Evolutionary conservation across 1,140 invertebrate genomes (phyloP), one percentile per base, ranked within the genome.

Genomic region (Drosophila neocordata): DNA sequence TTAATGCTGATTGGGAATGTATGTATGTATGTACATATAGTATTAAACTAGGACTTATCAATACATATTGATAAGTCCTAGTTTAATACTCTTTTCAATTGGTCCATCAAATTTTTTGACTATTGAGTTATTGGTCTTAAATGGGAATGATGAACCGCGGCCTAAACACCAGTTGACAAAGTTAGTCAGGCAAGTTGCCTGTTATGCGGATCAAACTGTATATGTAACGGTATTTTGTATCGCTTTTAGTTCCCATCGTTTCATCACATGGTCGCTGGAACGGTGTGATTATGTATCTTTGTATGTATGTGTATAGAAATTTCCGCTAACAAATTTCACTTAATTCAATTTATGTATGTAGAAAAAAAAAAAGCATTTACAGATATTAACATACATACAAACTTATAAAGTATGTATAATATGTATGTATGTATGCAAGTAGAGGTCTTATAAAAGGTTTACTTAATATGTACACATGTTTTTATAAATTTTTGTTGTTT

Each of bases 311-410:
- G 53, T 69, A 38, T 62, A 72, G 67, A 76, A 72, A 80, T 52
- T 79, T 75, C 62, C 60, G 63, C 77, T 61, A 65, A 56, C 67
- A 59, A 76, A 79, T 73, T 74, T 82, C 68, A 75, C 58, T 87
- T 65, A 74, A 81, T 81, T 81, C 70, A 72, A 77, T 83, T 73
- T 67, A 80, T 77, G 58, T 44, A 65, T 53, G 6, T 34, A 24
- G 22, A 2, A 24, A 4, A 24, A 3, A 31, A 70, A 70, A 72
- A 18, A 58, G 11, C 12, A 38, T 60, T 35, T 12, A 67, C 13
- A 44, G 24, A 51, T 12, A 66, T 18, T 22, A 6, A 24, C n/a
- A 51, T 65, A 64, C 41, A 27, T 51, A 15, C 60, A 53, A 13
- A 67, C 24, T 24, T 15, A 65, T 18, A 69, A 44, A 41, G 37